Base-by-base conservation (phyloP, 2,113 vertebrate genomes). In the Tenrec ecaudatus region DNA sequence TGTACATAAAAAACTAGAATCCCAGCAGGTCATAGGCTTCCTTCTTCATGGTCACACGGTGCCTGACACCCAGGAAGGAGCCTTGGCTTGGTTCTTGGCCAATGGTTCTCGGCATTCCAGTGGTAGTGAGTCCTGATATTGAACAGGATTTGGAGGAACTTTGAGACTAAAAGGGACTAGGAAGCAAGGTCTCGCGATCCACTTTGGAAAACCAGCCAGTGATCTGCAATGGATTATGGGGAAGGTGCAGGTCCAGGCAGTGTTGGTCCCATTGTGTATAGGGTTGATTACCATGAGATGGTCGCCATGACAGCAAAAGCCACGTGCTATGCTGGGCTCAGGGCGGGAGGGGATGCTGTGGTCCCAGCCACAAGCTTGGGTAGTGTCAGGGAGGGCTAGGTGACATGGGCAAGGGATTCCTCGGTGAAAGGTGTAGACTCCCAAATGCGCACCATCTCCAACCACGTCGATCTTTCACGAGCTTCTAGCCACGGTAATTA, bases 31-130 rank as follows among this genome's bases (percentile, higher is more conserved):
- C 3, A 0, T 22, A 33, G 90, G 58, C 43, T 33, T 2, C 16
- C 22, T 80, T n/a, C 2, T 2, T 22, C 29, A 12, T 0, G 3
- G 6, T 16, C 0, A n/a, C 40, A 27, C 4, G 19, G 77, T 11
- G 16, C 82, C 20, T 10, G 57, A 33, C 36, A 36, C 58, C 14
- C 33, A 68, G 84, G 31, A 84, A 73, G 79, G 38, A 29, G 47
- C 47, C 47, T 53, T 5, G 47, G 47, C 47, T 53, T 53, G 47
- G 12, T 53, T 53, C 47, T 53, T 53, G 47, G 47, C 47, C 47
- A 53, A 14, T 15, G 29, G 8, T 19, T 53, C 69, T 17, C 3
- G 68, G 80, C 81, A 0, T 62, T 62, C 60, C 60, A 62, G 60
- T 62, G 60, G 60, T 22, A 22, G 60, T 62, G 60, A 22, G 60